phyloP scores from a whole-genome alignment of 2,797 vertebrate genomes.

The Platyrinchus mystaceus region DNA sequence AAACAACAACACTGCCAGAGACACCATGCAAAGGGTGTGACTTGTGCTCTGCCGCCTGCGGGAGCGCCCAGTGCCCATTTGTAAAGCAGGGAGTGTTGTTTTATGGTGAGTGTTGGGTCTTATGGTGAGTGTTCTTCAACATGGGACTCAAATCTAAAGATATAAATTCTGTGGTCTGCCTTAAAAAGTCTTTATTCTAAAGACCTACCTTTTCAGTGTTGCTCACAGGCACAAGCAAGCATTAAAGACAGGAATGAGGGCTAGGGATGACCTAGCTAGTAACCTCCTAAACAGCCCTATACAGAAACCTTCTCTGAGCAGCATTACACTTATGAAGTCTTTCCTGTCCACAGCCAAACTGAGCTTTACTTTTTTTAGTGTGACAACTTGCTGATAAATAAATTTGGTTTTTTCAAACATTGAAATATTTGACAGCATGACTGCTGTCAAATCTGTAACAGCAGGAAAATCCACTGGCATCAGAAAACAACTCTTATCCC shows the following conservation, averaged over 20 bases:
- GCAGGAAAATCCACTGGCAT: background rate
- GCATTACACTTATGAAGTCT: background rate
- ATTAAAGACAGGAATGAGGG: background rate
- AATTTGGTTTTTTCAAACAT: background rate
- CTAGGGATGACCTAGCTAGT: background rate
- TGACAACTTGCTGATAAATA: background rate
- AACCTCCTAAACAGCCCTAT: background rate
- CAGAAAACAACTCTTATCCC: background rate
- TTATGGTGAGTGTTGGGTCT: background rate
- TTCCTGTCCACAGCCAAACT: background rate
- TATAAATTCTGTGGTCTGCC: background rate
- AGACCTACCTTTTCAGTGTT: background rate
- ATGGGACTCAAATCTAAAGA: background rate
- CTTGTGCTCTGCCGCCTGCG: accelerated
- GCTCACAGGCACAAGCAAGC: background rate
- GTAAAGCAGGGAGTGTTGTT: background rate
- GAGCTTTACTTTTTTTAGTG: background rate
- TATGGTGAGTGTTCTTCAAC: background rate
- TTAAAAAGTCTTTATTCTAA: background rate
- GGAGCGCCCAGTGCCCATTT: accelerated
- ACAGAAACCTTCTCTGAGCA: background rate
- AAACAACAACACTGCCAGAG: background rate
- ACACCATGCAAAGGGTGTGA: background rate
- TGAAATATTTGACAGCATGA: background rate
- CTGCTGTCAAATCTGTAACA: background rate